phyloP scores from a whole-genome alignment of 2,888 invertebrate species.

The Globia sparganii region DNA sequence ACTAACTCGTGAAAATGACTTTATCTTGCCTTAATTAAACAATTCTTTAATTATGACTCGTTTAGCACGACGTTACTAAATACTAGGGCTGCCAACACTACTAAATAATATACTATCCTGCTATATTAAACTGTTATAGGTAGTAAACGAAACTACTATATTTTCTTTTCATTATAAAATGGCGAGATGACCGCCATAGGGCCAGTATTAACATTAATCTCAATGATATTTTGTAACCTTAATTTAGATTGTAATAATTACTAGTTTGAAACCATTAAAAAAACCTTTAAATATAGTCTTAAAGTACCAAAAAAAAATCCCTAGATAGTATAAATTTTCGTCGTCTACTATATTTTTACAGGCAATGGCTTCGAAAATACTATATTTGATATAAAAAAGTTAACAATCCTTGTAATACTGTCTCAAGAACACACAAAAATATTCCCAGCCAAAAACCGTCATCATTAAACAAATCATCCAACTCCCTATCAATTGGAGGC shows the following conservation, averaged over 20 bases:
- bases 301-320: not conserved
- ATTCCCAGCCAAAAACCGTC: slow-evolving; percentile 6
- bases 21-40: not conserved
- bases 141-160: not conserved
- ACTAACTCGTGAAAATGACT: not conserved
- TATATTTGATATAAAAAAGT: no score
- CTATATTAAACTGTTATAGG: no score
- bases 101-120: not conserved
- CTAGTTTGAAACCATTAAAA: not conserved
- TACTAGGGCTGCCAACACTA: not conserved
- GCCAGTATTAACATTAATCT: not conserved
- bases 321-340: no score
- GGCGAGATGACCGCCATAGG: not conserved
- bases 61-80: not conserved
- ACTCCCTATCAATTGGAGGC: slow-evolving; percentile 62
- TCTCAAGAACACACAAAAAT: slow-evolving; percentile 19
- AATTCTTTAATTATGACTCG: not conserved
- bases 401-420: not conserved
- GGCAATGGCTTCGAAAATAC: no score
- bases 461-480: slow-evolving; percentile 42
- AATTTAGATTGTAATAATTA: not conserved
- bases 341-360: no score
- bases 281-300: not conserved
- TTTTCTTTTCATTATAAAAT: not conserved
- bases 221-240: not conserved